Evolutionary conservation across 2,888 invertebrate species (phyloP).

Genomic region (Heterodera filipjevi): DNA sequence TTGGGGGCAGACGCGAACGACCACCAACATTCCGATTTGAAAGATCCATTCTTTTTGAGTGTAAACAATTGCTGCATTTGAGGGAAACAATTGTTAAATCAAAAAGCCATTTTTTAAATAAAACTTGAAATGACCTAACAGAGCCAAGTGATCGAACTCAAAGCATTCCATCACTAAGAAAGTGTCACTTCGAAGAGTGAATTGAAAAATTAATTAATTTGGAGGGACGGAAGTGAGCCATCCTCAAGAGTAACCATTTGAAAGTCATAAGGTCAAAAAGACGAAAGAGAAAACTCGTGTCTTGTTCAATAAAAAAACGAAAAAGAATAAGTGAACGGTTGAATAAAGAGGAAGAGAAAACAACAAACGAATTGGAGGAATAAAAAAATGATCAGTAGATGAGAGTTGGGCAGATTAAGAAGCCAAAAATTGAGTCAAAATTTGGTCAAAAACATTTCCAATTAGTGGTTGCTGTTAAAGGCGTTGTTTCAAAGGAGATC

Average conservation of each 20-base stretch:
- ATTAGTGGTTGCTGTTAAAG: not conserved
- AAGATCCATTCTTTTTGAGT: not conserved
- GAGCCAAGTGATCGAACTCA: too few species aligned
- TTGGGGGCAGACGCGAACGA: slow-evolving; percentile 5
- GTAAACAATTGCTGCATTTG: too few species aligned
- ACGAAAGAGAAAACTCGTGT: not conserved
- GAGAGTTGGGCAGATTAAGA: not conserved
- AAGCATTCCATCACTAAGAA: too few species aligned
- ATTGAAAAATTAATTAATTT: not conserved
- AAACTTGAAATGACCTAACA: too few species aligned
- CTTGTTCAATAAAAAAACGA: slow-evolving; percentile 1
- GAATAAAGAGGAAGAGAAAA: not conserved
- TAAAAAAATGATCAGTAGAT: not conserved
- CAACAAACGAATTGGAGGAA: not conserved
- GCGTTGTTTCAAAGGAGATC: too few species aligned
- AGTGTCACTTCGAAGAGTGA: too few species aligned
- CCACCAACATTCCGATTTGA: not conserved
- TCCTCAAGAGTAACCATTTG: not conserved
- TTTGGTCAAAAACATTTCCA: not conserved
- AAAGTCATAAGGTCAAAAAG: not conserved
- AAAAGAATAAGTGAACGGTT: not conserved
- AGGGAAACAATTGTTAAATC: too few species aligned
- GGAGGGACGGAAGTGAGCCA: not conserved
- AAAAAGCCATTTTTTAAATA: too few species aligned
- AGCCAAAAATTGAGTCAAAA: not conserved